Evolutionary conservation across 1,140 invertebrate species (phyloP), one percentile per base, ranked within the genome.

Genomic region (Drosophila truncata): DNA sequence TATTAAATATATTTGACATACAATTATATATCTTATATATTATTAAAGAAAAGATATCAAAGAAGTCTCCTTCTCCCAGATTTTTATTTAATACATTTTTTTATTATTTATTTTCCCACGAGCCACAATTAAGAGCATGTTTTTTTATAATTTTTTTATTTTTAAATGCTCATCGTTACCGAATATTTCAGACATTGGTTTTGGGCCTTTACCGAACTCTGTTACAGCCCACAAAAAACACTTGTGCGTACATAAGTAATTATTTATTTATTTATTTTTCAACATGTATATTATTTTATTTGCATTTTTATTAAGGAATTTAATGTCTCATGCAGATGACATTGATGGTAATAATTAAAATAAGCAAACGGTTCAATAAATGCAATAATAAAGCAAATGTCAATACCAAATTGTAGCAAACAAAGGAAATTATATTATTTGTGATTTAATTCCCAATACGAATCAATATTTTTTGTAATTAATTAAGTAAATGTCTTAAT

Each of bases 351-450:
- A 58, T 50, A 62, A 44, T 44, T 72, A 50, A 47, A 63, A 81
- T 41, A 60, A 67, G 39, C 58, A 50, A 54, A 49, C 25, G 33
- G 52, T 25, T 54, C 46, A 67, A 58, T 81, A 23, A 63, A 31
- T 41, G 13, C 7, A 16, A 42, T 25, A 6, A 13, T 13, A 63
- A 31, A 39, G 4, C 13, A 46, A 25, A 13, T 16, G 16, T 1
- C 5, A 50, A 25, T 9, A 9, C 13, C 2, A 31, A 4, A 2
- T 47, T n/a, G 20, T 41, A 20, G 25, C 23, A 18, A 29, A 25
- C 18, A 11, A 16, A 13, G 6, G 1, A 1, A 13, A 31, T 49
- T 1, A 25, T 10, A 11, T 23, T 13, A 3, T 10, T 31, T 7
- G 16, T 46, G 13, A n/a, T 2, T 29, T 7, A 13, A 11, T 16